Conservation (phyloP, 2,888 invertebrate species). For the Melanargia galathea region DNA sequence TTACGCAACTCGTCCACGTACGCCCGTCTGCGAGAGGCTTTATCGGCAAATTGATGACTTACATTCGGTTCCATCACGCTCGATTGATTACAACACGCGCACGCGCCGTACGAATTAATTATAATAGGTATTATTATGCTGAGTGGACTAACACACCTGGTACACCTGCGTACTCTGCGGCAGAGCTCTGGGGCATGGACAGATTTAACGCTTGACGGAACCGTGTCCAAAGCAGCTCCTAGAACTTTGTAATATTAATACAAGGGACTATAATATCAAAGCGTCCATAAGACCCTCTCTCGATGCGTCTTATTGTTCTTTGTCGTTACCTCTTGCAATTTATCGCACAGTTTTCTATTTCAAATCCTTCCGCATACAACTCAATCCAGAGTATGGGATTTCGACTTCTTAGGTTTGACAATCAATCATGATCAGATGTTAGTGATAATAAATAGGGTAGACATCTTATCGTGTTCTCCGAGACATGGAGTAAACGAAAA, state of each 20-base stretch:
- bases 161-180: constrained; percentile 28
- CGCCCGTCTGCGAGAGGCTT: constrained; percentile 32
- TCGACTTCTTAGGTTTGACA: no score
- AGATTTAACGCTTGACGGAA: not conserved
- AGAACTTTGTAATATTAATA: not conserved
- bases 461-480: no score
- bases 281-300: not conserved
- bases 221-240: not conserved
- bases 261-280: not conserved
- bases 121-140: constrained; percentile 8
- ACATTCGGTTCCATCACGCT: constrained; percentile 31
- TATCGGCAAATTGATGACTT: constrained; percentile 37
- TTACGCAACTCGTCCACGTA: constrained; percentile 35
- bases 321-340: no score
- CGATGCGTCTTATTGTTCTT: no score
- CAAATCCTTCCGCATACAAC: no score
- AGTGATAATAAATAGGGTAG: no score
- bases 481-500: no score
- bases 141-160: not conserved
- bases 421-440: no score
- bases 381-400: no score
- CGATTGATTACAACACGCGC: constrained; percentile 37
- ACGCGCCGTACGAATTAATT: constrained; percentile 36
- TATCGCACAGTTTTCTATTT: no score
- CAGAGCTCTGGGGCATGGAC: constrained; percentile 22